Evolutionary conservation across 2,797 vertebrate genomes (phyloP).

Genomic region (Astyanax mexicanus): DNA sequence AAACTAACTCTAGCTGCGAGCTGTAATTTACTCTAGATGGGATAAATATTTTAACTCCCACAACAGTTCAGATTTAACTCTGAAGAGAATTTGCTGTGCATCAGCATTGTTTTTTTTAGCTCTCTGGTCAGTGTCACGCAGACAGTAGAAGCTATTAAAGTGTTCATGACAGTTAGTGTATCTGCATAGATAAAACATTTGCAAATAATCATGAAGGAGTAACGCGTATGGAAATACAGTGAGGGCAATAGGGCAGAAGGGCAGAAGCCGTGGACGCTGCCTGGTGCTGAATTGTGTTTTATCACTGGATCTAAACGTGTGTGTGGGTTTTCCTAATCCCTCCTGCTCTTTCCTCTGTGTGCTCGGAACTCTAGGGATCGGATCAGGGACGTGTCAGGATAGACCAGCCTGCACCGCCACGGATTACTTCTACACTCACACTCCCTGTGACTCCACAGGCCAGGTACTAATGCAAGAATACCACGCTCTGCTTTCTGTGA

Average conservation of each 20-base stretch:
- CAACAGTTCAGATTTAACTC: too few species aligned
- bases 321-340: conserved; percentile 46
- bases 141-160: too few species aligned
- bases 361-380: conserved; percentile 76
- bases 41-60: too few species aligned
- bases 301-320: conserved; percentile 68
- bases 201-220: conserved; percentile 23
- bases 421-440: conserved; percentile 96
- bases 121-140: too few species aligned
- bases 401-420: conserved; percentile 87
- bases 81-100: too few species aligned
- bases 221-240: conserved; percentile 57
- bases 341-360: conserved; percentile 43
- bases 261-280: conserved; percentile 15
- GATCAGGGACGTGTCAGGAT: conserved; percentile 83
- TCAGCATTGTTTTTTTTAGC: too few species aligned
- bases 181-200: conserved; percentile 43
- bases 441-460: conserved; percentile 84
- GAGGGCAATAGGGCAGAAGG: conserved; percentile 13
- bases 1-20: too few species aligned
- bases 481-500: not conserved
- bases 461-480: conserved; percentile 77
- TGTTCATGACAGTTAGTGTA: conserved; percentile 12
- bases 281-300: conserved; percentile 47
- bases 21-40: too few species aligned